phyloP scores from a whole-genome alignment of 2,797 vertebrate species.

The Eidolon dupreanum region DNA sequence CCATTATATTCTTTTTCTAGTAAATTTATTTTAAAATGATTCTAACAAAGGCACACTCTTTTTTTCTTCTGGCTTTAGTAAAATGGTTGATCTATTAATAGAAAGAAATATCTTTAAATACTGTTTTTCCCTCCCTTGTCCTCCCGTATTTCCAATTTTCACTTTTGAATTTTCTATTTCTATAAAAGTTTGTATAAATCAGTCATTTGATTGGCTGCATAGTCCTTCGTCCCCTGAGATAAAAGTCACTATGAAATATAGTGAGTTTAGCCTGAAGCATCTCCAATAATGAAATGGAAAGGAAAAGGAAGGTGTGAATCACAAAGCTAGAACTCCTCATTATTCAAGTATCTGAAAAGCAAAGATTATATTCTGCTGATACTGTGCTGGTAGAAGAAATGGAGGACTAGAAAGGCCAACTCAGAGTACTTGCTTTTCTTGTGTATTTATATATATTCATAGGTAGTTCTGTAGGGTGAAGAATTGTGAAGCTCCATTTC shows the following conservation, averaged over 20 bases:
- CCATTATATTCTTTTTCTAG: not conserved
- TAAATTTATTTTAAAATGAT: constrained; percentile 60
- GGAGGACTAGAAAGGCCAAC: not conserved
- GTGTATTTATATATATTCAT: not conserved
- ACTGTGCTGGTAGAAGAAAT: not conserved
- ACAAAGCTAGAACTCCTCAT: constrained; percentile 44
- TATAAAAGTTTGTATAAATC: constrained; percentile 54
- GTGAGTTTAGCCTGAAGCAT: constrained; percentile 35
- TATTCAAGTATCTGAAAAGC: constrained; percentile 42
- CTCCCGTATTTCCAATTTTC: not conserved
- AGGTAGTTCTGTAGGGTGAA: not conserved
- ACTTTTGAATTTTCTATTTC: constrained; percentile 52
- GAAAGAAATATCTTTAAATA: constrained; percentile 40
- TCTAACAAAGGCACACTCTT: constrained; percentile 6
- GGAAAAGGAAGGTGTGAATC: constrained; percentile 43
- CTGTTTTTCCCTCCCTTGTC: not conserved
- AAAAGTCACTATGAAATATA: constrained; percentile 58
- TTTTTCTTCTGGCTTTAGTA: constrained; percentile 53
- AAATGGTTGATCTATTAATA: constrained; percentile 21
- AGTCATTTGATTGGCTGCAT: constrained; percentile 52
- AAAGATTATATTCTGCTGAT: not conserved
- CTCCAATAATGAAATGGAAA: constrained; percentile 36
- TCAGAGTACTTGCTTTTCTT: not conserved
- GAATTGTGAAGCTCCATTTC: not conserved
- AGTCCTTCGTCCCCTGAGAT: constrained; percentile 56